Evolutionary conservation across 53 echinoderm and acorn worm species (phyloP), one percentile per base, ranked within the genome.

Genomic region (Pentamera pediparva): DNA sequence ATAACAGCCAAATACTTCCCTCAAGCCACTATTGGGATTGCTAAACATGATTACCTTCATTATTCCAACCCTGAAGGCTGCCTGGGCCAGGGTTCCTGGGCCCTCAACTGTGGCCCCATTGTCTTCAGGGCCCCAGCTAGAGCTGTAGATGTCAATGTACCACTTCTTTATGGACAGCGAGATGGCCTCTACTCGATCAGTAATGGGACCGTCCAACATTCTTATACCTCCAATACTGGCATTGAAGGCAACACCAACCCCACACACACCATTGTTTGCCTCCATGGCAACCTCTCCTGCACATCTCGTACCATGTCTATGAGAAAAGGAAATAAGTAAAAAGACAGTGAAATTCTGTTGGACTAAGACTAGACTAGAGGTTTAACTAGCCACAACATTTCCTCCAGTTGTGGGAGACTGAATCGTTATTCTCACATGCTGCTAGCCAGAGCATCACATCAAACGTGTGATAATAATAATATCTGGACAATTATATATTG

Each of bases 231-330:
- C 96, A 67, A 96, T 88, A 26, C 79, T 82, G 37, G 96, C 90
- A 69, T 86, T 85, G 49, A 76, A 91, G 22, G 96, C 96, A 22
- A 91, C 57, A 40, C 96, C 96, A 15, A 96, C 91, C 63, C 96
- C 96, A 77, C 96, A 96, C 19, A 88, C 64, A 22, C 51, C 65
- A 62, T 91, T 96, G 51, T 85, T 82, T 21, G 91, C 90, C 47
- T 91, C 85, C 96, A 96, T 96, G 20, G 91, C 88, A 2, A 96
- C 90, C 38, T 91, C 96, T 32, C 96, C 96, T 34, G 96, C 96
- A 75, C 96, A 91, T 25, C 96, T 78, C 24, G 96, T 95, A 25
- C 96, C 96, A 81, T 95, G 96, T 47, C 96, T 94, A n/a, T 6
- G 61, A 50, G 18, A 65, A 47, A 80, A 49, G 30, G 65, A 54